Base-by-base conservation (phyloP, 1,140 invertebrate genomes). In the Idris sp. region DNA sequence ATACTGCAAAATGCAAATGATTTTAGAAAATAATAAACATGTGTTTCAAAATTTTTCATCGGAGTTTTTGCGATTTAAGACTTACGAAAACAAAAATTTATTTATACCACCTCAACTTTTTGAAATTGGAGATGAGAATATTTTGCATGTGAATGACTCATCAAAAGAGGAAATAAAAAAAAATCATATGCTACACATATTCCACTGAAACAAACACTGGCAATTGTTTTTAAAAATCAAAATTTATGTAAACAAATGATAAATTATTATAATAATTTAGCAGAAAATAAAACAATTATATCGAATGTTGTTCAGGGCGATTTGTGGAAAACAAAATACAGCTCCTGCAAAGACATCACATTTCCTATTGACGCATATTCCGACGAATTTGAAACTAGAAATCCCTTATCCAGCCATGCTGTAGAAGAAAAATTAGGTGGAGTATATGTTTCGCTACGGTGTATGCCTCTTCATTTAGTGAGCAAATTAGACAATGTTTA, bases 301-400 rank as follows among this genome's bases (percentile, higher is more conserved):
- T 54, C 41, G 2, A 59, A 59, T 9, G 26, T 15, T 25, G 38
- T 46, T 0, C 54, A 46, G 46, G 54, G 7, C 25, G 19, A 46
- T 46, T 67, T 67, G 6, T 67, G 51, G 41, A 0, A 1, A n/a
- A 22, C 46, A 30, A 74, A 67, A 7, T 59, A 74, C 26, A n/a
- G n/a, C n/a, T n/a, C n/a, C n/a, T n/a, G n/a, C n/a, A n/a, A n/a
- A n/a, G n/a, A n/a, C n/a, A n/a, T n/a, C n/a, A n/a, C n/a, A n/a
- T n/a, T n/a, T n/a, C n/a, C n/a, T n/a, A n/a, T n/a, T n/a, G n/a
- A n/a, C n/a, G n/a, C n/a, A n/a, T n/a, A n/a, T n/a, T n/a, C n/a
- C n/a, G n/a, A n/a, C n/a, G n/a, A n/a, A n/a, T n/a, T n/a, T n/a
- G n/a, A n/a, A n/a, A n/a, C n/a, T n/a, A n/a, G n/a, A n/a, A n/a